Percentiles rank a stretch among this genome's conserved stretches.
These are phyloP conservation scores for Malaclemys terrapin DNA, from an alignment of 2,113 vertebrate genomes.

Conservation along the genomic window DNA sequence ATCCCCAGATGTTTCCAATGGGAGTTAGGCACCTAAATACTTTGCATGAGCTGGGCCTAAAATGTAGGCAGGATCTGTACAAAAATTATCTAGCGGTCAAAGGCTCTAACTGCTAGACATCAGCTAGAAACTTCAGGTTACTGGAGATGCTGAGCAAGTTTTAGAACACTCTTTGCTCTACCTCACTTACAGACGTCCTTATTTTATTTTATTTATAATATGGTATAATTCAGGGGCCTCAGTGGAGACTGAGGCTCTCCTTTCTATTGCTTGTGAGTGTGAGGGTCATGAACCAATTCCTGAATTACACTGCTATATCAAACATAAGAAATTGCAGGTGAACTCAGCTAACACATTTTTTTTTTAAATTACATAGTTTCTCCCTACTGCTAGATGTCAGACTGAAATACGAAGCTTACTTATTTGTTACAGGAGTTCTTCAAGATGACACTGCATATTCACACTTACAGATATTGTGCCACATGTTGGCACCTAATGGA, in stretches of 20 bases:
- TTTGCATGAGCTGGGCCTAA: neutral
- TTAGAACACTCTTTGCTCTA: neutral
- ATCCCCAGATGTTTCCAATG: neutral
- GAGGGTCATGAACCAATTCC: neutral
- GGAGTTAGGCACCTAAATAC: neutral
- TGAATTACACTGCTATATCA: neutral
- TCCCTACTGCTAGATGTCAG: neutral
- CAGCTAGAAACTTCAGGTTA: neutral
- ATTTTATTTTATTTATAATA: neutral
- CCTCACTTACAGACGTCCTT: neutral
- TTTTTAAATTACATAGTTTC: neutral
- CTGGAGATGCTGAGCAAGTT: neutral
- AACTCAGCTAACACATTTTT: neutral
- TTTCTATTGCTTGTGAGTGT: neutral
- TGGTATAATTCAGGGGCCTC: neutral
- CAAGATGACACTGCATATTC: no score
- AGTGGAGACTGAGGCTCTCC: neutral
- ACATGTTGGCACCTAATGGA: no score
- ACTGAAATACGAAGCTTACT: no score
- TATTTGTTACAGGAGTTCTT: no score
- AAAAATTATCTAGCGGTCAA: neutral
- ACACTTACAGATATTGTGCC: no score
- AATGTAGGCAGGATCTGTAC: neutral
- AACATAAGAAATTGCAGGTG: neutral
- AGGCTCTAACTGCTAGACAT: fast-evolving